Evolutionary conservation across 2,113 vertebrate species (phyloP).

Genomic region (Calypte anna): DNA sequence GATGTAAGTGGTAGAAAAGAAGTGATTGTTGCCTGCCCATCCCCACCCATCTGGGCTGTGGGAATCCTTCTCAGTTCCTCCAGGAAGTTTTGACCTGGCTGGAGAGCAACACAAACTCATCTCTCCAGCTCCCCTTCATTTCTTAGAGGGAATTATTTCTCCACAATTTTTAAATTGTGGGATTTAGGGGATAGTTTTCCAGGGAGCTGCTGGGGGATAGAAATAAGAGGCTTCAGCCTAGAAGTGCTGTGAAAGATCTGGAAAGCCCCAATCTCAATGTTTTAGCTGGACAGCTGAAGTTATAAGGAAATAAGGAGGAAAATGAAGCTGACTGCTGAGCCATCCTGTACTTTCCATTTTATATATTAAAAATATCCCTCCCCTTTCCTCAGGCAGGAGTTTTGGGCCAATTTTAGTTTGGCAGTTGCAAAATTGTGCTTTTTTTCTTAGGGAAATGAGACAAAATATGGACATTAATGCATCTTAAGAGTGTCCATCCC

Average conservation of each 20-base stretch:
- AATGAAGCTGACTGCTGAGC: accelerated
- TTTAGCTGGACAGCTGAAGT: background rate
- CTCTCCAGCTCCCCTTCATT: accelerated
- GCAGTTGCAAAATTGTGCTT: background rate
- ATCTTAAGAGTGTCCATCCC: accelerated
- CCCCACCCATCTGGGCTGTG: too few species aligned
- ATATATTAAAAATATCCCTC: background rate
- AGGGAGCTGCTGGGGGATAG: background rate
- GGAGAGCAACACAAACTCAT: background rate
- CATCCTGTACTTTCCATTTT: background rate
- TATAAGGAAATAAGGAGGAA: background rate
- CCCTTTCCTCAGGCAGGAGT: background rate
- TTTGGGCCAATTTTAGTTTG: background rate
- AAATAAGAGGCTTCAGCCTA: background rate
- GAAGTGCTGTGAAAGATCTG: background rate
- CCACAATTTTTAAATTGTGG: background rate
- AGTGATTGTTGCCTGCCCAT: background rate
- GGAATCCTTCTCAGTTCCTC: background rate
- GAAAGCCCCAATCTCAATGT: background rate
- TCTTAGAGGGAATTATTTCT: background rate
- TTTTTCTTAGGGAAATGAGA: background rate
- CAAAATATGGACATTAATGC: background rate
- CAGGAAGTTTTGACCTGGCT: background rate
- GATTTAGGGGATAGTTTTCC: background rate
- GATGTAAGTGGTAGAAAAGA: background rate